Base-by-base conservation (phyloP, 2,113 vertebrate genomes). In the Cyanistes caeruleus region DNA sequence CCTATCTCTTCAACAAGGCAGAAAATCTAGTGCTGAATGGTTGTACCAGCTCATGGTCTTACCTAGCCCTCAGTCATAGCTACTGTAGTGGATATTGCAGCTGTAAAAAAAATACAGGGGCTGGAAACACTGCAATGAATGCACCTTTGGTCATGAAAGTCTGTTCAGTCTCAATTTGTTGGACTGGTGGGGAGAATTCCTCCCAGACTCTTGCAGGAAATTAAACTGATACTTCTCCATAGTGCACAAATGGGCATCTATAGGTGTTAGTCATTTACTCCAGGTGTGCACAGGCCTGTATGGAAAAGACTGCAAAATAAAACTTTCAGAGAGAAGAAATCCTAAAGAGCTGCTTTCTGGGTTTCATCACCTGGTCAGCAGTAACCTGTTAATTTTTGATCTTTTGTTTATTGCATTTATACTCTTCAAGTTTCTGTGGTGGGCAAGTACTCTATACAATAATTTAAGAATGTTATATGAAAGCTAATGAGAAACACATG, bases 281-380 rank as follows among this genome's bases (percentile, higher is more conserved):
- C 67, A 74, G 46, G 30, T 74, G 41, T 63, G 30, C 55, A 70
- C 10, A 28, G 59, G 27, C 23, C 12, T 55, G 30, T 52, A 9
- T 43, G 30, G 0, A 2, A 53, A 80, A 88, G 39, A 46, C 13
- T 80, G 60, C 75, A 70, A 74, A 64, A 76, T 70, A 76, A 88
- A 64, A 24, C 16, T 77, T 90, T n/a, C 21, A 51, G 93, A 93
- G 67, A 46, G 55, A 78, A 64, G 43, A 84, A 86, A 53, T 89
- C 28, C 13, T 37, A 43, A 86, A 83, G 48, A 48, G 53, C 25
- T 88, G 88, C 39, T 82, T 95, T 93, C 65, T 92, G 62, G 5
- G 7, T 94, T 85, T 84, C 87, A 91, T 95, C 56, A 89, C 60
- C 64, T 91, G 72, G 37, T 85, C 33, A 33, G 69, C 86, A 51